phyloP scores from a whole-genome alignment of 2,113 vertebrate species.

The Rhagologus leucostigma region DNA sequence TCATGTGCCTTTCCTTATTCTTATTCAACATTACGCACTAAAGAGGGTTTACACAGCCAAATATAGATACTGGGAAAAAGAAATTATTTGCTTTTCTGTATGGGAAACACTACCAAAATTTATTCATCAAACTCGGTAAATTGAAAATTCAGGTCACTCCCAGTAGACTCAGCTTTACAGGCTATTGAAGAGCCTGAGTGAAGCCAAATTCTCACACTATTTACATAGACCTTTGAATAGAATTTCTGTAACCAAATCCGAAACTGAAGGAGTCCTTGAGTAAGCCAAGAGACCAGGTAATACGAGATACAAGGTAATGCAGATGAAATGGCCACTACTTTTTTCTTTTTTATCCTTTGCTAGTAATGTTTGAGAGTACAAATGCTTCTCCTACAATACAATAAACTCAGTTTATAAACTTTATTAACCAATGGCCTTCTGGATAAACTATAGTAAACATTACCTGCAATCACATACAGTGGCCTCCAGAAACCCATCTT shows the following conservation, averaged over 20 bases:
- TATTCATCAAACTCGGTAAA: neutral
- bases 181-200: neutral
- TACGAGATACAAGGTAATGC: neutral
- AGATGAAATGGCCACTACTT: neutral
- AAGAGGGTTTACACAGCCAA: neutral
- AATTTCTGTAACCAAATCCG: neutral
- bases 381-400: neutral
- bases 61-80: rapidly evolving
- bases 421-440: neutral
- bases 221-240: neutral
- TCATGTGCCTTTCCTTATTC: neutral
- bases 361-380: neutral
- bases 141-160: neutral
- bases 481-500: neutral
- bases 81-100: neutral
- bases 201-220: neutral
- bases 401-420: neutral
- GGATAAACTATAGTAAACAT: neutral
- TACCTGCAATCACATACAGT: neutral
- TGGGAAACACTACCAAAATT: neutral
- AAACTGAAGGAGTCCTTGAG: neutral
- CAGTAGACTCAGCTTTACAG: neutral
- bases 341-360: neutral
- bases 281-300: neutral
- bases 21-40: neutral